Evolutionary conservation across 2,888 invertebrate genomes (phyloP).

Genomic region (Chalcosyrphus nemorum): DNA sequence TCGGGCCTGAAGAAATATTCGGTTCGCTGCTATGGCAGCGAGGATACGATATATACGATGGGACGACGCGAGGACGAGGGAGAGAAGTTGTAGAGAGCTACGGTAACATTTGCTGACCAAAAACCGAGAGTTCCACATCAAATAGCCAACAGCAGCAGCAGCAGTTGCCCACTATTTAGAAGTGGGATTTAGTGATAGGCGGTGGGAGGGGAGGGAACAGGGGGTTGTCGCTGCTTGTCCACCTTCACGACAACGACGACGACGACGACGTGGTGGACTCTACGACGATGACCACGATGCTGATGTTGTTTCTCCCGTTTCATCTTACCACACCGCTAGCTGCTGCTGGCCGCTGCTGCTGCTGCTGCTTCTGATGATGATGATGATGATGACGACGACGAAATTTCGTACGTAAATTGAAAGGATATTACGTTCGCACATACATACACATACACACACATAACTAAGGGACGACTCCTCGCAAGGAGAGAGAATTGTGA

Average conservation of each 20-base stretch:
- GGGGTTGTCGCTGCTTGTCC: conserved; percentile 43
- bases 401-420: conserved; percentile 73
- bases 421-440: conserved; percentile 66
- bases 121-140: conserved; percentile 73
- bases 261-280: conserved; percentile 58
- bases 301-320: conserved; percentile 62
- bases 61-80: background rate
- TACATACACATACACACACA: conserved; percentile 30
- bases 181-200: conserved; percentile 61
- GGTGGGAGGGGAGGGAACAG: conserved; percentile 21
- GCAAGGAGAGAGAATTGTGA: conserved; percentile 60
- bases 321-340: conserved; percentile 17
- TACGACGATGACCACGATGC: conserved; percentile 67
- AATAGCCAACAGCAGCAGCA: conserved; percentile 72
- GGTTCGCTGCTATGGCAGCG: conserved; percentile 67
- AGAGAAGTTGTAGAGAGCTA: conserved; percentile 53
- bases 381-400: conserved; percentile 70
- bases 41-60: conserved; percentile 31
- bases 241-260: conserved; percentile 60
- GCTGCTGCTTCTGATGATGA: conserved; percentile 22
- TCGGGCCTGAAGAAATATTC: conserved; percentile 72
- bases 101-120: conserved; percentile 73
- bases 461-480: conserved; percentile 56
- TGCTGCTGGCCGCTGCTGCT: background rate
- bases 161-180: conserved; percentile 72